Conservation (phyloP, 2,888 invertebrate genomes). For the Steinernema scapterisci region DNA sequence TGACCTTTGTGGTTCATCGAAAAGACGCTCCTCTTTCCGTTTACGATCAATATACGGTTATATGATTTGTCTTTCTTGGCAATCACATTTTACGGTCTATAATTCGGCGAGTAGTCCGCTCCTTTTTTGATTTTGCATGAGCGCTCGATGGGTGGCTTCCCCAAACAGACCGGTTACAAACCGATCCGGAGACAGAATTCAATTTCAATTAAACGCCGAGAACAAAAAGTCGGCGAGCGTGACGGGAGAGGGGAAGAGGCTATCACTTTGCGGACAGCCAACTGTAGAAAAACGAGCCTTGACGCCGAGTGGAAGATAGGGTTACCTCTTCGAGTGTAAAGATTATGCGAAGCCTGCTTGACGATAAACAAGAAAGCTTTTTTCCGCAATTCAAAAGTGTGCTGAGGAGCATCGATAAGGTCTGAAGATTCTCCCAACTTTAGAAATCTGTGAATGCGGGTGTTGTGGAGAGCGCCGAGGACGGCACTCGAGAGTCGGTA, state of each 20-base stretch:
- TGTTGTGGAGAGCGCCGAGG: constrained; percentile 22
- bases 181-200: constrained; percentile 28
- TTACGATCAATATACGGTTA: constrained; percentile 33
- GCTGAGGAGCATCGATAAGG: neutral
- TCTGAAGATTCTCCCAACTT: neutral
- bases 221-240: neutral
- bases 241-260: neutral
- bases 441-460: neutral
- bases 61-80: constrained; percentile 30
- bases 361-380: neutral
- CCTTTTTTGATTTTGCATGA: neutral
- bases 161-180: constrained; percentile 26
- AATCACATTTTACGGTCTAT: constrained; percentile 32
- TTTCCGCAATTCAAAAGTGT: neutral
- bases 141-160: neutral
- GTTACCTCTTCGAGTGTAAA: neutral
- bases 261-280: constrained; percentile 11
- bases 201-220: neutral
- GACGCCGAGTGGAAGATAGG: neutral
- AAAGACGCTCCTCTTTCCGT: constrained; percentile 25
- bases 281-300: neutral
- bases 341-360: neutral
- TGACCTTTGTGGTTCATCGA: constrained; percentile 2
- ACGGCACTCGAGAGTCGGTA: constrained; percentile 31
- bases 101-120: constrained; percentile 21